These are phyloP conservation scores for Sebastolobus altivelis DNA, from an alignment of 2,797 vertebrate species.

Conservation along the genomic window DNA sequence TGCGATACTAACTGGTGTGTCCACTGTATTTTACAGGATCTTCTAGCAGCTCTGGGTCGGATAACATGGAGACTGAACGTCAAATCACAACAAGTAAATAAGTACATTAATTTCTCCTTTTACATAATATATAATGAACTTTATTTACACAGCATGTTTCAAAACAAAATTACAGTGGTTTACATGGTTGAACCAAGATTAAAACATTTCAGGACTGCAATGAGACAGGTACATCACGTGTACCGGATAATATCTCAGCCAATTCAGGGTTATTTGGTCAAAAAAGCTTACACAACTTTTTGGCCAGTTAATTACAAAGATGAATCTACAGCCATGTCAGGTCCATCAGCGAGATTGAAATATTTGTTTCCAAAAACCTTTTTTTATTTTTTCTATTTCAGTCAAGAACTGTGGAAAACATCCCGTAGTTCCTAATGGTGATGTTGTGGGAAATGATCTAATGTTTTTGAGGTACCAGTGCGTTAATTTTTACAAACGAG, in stretches of 20 bases:
- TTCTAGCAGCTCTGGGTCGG: neutral
- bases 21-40: constrained; percentile 9
- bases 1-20: neutral
- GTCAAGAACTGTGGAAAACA: constrained; percentile 1
- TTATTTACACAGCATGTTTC: no score
- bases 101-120: neutral
- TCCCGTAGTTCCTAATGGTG: constrained; percentile 15
- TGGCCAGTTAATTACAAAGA: neutral
- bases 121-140: neutral
- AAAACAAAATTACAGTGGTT: neutral
- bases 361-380: neutral
- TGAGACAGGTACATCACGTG: no score
- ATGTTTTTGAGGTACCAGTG: constrained; percentile 47
- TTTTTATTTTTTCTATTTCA: constrained; percentile 28
- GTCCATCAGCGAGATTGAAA: neutral
- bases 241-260: no score
- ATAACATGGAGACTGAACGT: rapidly evolving
- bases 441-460: rapidly evolving
- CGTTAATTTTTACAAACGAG: rapidly evolving
- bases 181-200: neutral
- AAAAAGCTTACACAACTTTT: neutral
- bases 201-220: no score
- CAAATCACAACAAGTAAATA: constrained; percentile 5
- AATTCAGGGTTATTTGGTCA: no score
- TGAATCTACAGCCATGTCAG: neutral